phyloP scores from a whole-genome alignment of 2,113 vertebrate genomes.

The Channa argus region DNA sequence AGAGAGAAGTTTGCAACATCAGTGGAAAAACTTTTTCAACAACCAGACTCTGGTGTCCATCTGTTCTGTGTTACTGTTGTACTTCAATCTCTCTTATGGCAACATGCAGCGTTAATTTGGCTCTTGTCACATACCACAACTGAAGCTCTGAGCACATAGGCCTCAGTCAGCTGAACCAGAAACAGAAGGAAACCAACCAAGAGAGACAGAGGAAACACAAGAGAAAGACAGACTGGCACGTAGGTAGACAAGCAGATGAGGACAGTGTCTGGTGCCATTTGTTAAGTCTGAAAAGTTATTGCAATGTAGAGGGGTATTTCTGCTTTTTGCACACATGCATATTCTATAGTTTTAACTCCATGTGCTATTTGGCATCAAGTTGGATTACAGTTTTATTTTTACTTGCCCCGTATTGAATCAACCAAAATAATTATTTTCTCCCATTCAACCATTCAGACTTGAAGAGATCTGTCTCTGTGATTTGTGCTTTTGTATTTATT shows the following conservation, averaged over 20 bases:
- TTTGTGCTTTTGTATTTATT: not conserved
- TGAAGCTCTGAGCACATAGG: slow-evolving; percentile 64
- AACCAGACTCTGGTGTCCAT: slow-evolving; percentile 74
- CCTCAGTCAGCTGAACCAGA: slow-evolving; percentile 65
- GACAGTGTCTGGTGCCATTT: slow-evolving; percentile 1
- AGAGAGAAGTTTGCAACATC: slow-evolving; percentile 64
- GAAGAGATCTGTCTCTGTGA: not conserved
- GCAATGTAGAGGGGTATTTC: not conserved
- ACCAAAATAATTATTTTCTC: slow-evolving; percentile 3
- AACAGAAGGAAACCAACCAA: slow-evolving; percentile 43
- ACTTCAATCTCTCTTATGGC: slow-evolving; percentile 70
- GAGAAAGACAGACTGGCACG: slow-evolving; percentile 34
- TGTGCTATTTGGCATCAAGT: not conserved
- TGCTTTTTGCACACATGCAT: not conserved
- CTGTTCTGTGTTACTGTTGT: slow-evolving; percentile 78
- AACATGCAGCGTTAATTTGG: slow-evolving; percentile 77
- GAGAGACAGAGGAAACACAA: slow-evolving; percentile 48
- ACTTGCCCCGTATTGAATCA: not conserved
- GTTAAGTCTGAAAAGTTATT: no score
- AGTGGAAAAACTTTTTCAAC: slow-evolving; percentile 78
- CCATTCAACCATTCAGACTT: not conserved
- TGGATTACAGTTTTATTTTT: not conserved
- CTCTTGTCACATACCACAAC: slow-evolving; percentile 69
- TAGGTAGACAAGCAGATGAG: slow-evolving; percentile 3
- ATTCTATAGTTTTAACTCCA: not conserved